Percentiles rank a stretch among this genome's conserved stretches.
These are phyloP conservation scores for Adelges cooleyi DNA, from an alignment of 1,140 invertebrate genomes.

Conservation along the genomic window DNA sequence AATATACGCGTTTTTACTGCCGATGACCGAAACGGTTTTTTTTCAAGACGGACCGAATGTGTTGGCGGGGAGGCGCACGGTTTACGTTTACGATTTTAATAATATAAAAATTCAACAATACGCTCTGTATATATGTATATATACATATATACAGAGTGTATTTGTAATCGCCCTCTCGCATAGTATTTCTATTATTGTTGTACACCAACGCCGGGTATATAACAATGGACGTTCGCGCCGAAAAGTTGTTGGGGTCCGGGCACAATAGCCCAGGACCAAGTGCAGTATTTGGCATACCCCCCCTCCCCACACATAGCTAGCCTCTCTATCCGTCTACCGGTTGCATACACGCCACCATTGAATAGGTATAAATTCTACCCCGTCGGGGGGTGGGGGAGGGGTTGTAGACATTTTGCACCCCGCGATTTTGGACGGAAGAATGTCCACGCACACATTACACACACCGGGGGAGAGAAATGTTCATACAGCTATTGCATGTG, in stretches of 20 bases:
- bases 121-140: not conserved
- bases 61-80: no score
- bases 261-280: not conserved
- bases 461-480: no score
- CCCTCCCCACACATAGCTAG: not conserved
- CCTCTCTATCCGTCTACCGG: not conserved
- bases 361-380: not conserved
- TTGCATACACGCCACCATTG: not conserved
- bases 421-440: no score
- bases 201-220: not conserved
- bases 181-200: no score
- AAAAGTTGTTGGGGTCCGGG: constrained; percentile 21
- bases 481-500: no score
- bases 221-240: constrained; percentile 24
- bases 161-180: not conserved
- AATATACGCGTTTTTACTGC: no score
- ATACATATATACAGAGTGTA: no score
- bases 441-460: no score
- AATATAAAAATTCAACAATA: not conserved
- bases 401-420: no score
- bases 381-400: not conserved
- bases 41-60: no score
- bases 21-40: not conserved
- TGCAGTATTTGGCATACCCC: constrained; percentile 2
- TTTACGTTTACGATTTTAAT: no score